Evolutionary conservation across 2,888 invertebrate species (phyloP), one percentile per base, ranked within the genome.

Genomic region (Chouioia cunea): DNA sequence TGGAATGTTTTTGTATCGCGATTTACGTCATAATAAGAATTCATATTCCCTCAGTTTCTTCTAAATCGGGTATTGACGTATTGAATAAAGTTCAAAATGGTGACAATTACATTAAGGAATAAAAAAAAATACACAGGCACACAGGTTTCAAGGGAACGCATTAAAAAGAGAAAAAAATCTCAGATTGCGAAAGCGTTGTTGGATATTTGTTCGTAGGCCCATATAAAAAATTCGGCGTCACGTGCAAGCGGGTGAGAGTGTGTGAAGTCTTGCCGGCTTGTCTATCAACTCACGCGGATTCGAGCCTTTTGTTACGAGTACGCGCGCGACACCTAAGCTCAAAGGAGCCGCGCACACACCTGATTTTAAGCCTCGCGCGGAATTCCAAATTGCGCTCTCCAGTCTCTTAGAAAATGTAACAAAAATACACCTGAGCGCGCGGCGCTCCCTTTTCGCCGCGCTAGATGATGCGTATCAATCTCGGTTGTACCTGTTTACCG

Each of bases 181-280:
- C 70, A 20, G 22, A 50, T 70, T 65, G 54, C 70, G 44, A 70
- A 70, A 36, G 36, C 16, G 23, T 20, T n/a, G n/a, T n/a, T n/a
- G 56, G 3, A 47, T 68, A 65, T 56, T 18, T 56, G 60, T 56
- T 60, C 56, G 56, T 46, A 50, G 48, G 16, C 23, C 16, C 46
- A 58, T 56, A 65, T 67, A 71, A 67, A 71, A 67, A 60, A 18
- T 20, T 64, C 22, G 36, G 46, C 43, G 52, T 57, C 71, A 65
- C 47, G 64, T 46, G 23, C 47, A 44, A 56, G 57, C 57, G 52
- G 18, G 36, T 1, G 10, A 63, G 63, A 57, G 65, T 71, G 73
- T 81, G 77, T 80, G 80, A 83, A 77, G 82, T 81, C 81, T 80
- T 66, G 78, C 83, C 82, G 83, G 81, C 80, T 81, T 81, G 81